Evolutionary conservation across 2,797 vertebrate species (phyloP).

Genomic region (Sus cebifrons): DNA sequence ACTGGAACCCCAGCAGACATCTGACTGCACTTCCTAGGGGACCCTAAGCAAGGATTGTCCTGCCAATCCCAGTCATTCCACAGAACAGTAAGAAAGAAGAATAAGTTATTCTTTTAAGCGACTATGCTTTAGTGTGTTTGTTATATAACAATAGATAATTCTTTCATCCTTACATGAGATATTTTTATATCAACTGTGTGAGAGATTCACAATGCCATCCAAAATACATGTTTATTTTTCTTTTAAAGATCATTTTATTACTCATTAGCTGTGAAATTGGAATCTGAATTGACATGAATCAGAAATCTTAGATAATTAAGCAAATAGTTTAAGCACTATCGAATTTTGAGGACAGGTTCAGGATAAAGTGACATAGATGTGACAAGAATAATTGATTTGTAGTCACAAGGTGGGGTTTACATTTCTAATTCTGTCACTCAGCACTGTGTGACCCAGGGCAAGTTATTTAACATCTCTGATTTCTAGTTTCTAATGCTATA

Average conservation of each 20-base stretch:
- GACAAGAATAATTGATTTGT: constrained; percentile 26
- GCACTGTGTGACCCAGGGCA: background rate
- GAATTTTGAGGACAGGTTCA: constrained; percentile 16
- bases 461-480: constrained; percentile 28
- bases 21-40: background rate
- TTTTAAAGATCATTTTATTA: constrained; percentile 46
- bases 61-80: background rate
- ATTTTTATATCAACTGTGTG: constrained; percentile 4
- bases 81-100: background rate
- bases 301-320: constrained; percentile 54
- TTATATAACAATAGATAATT: constrained; percentile 2
- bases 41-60: background rate
- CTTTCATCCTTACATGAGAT: background rate
- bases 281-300: background rate
- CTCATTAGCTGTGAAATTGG: constrained; percentile 32
- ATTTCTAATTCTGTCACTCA: background rate
- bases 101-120: background rate
- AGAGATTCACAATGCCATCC: background rate
- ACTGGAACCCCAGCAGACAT: background rate
- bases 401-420: constrained; percentile 33
- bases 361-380: background rate
- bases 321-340: constrained; percentile 37
- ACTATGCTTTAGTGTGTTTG: background rate
- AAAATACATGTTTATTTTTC: background rate
- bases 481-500: background rate